Base-by-base conservation (phyloP, 2,797 vertebrate species). In the Enteromius fasciolatus region DNA sequence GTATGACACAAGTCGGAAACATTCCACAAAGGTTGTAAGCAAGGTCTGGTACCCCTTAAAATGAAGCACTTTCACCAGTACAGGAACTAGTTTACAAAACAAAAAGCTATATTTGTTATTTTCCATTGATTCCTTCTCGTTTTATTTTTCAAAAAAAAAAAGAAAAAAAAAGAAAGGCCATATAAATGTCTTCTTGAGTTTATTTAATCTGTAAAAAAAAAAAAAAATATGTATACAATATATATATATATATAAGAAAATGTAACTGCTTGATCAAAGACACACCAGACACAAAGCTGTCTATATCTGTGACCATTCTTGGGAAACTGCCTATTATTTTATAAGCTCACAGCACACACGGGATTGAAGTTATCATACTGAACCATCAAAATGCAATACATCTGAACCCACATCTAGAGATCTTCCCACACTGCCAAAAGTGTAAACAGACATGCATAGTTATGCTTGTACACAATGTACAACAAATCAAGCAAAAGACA, bases 21-120 rank as follows among this genome's bases (percentile, higher is more conserved):
- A 93, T 94, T 94, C 93, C 92, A 90, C 88, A 86, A 78, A 85
- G 80, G 76, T 86, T 85, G 70, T 74, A 76, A 83, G 74, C 44
- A 85, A 83, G 75, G 74, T 84, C 73, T 80, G 87, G 83, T 84
- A 86, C 78, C 86, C 84, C 85, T 80, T 80, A 86, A 89, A 90
- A 85, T 68, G 50, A 90, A 93, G 94, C 94, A 94, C 94, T 94
- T 94, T 93, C 87, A 77, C 87, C 72, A 85, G 68, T 85, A 70
- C 88, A 6, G 77, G 87, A 91, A 84, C 83, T 87, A 78, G 87
- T 91, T 91, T 91, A 88, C 90, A 90, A n/a, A 59, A 78, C 18
- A 48, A 76, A 69, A 64, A 78, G 77, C 69, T 84, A 85, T 80
- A 33, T 85, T 85, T 82, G 80, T 87, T 66, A 80, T 82, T 80